phyloP scores from a whole-genome alignment of 2,113 vertebrate genomes.

The Carassius auratus region DNA sequence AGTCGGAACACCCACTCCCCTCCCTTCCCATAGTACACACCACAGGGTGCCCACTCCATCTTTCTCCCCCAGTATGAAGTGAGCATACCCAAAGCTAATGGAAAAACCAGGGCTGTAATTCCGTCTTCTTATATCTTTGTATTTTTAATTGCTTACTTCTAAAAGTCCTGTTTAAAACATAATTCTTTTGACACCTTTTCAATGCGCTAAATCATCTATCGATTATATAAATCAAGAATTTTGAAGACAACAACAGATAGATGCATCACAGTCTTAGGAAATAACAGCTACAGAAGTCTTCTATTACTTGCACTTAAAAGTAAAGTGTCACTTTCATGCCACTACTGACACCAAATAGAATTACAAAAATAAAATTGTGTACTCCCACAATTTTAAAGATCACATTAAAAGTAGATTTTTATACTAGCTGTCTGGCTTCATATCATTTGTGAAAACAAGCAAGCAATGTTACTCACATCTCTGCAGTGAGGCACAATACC shows the following conservation, averaged over 20 bases:
- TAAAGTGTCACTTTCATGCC: no score
- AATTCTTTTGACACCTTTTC: conserved; percentile 6
- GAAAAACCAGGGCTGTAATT: conserved; percentile 13
- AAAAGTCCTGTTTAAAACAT: not conserved
- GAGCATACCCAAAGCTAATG: conserved; percentile 34
- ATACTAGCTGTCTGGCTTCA: no score
- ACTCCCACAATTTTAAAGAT: not conserved
- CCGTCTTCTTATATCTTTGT: not conserved
- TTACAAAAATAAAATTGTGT: no score
- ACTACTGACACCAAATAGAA: no score
- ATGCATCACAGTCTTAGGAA: not conserved
- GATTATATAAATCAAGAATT: conserved; percentile 23
- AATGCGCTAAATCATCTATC: not conserved
- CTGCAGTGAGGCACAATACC: conserved; percentile 73
- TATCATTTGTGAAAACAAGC: not conserved
- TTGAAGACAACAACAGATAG: no score
- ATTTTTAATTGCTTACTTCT: conserved; percentile 9
- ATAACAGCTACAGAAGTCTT: not conserved
- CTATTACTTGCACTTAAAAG: not conserved
- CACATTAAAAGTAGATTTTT: not conserved
- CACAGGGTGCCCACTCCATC: conserved; percentile 34
- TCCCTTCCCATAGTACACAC: conserved; percentile 22
- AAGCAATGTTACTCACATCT: conserved; percentile 75
- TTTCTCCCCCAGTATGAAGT: conserved; percentile 38
- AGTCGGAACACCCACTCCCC: conserved; percentile 34